Conservation (phyloP, 2,113 vertebrate genomes). For the Nerophis lumbriciformis region DNA sequence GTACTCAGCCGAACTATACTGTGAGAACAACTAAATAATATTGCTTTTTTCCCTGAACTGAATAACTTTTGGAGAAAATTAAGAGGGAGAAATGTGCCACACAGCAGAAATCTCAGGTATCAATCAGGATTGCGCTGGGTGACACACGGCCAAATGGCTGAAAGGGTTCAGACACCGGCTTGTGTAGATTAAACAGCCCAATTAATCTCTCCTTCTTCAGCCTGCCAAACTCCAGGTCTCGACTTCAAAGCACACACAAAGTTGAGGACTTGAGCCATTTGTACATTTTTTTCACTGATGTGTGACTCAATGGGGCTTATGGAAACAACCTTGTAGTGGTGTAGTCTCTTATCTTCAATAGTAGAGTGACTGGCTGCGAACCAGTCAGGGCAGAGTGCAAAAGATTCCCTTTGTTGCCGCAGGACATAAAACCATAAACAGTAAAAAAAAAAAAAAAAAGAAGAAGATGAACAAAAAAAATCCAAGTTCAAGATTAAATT, state of each 20-base stretch:
- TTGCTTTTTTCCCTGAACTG: slow-evolving; percentile 24
- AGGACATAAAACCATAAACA: slow-evolving; percentile 2
- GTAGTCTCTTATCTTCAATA: slow-evolving; percentile 16
- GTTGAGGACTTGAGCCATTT: slow-evolving; percentile 45
- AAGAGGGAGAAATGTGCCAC: slow-evolving; percentile 29
- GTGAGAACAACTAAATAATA: slow-evolving; percentile 3
- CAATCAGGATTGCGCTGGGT: slow-evolving; percentile 31
- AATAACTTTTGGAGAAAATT: slow-evolving; percentile 21
- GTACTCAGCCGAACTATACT: neutral
- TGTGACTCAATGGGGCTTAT: slow-evolving; percentile 24
- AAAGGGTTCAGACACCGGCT: slow-evolving; percentile 39
- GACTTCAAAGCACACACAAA: slow-evolving; percentile 49
- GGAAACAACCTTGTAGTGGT: slow-evolving; percentile 30
- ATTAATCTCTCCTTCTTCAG: slow-evolving; percentile 49
- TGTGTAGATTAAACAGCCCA: slow-evolving; percentile 42
- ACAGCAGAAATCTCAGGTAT: slow-evolving; percentile 39
- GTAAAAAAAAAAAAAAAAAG: neutral
- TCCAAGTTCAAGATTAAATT: neutral
- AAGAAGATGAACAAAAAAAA: neutral
- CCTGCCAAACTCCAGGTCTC: slow-evolving; percentile 30
- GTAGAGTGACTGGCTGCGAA: slow-evolving; percentile 12
- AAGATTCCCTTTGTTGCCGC: slow-evolving; percentile 2
- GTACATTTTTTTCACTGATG: slow-evolving; percentile 9
- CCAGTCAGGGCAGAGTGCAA: slow-evolving; percentile 12
- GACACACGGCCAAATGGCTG: slow-evolving; percentile 36